phyloP scores from a whole-genome alignment of 2,888 invertebrate species.

The Callinectes sapidus region DNA sequence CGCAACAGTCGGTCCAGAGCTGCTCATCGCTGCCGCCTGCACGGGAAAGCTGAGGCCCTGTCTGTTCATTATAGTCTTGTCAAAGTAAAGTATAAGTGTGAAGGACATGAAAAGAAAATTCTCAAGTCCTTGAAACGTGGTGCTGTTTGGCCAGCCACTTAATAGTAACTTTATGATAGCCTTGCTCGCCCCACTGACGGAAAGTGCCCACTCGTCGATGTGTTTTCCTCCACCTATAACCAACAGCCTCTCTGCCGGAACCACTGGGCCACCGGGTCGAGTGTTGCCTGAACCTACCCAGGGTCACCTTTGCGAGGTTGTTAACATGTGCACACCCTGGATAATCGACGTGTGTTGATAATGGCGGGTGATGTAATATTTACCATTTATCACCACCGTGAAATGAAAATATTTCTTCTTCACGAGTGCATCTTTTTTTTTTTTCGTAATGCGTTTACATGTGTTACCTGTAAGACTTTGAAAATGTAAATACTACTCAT shows the following conservation, averaged over 20 bases:
- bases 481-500: background rate
- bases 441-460: background rate
- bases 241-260: conserved; percentile 15
- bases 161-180: background rate
- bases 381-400: background rate
- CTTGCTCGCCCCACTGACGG: background rate
- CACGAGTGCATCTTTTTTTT: background rate
- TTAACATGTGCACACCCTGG: background rate
- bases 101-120: conserved; percentile 7
- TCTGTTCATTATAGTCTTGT: background rate
- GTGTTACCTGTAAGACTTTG: background rate
- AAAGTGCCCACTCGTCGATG: background rate
- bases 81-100: background rate
- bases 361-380: background rate
- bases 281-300: background rate
- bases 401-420: background rate
- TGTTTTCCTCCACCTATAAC: background rate
- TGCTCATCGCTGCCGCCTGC: background rate
- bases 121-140: background rate
- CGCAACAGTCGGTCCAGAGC: background rate
- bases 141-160: background rate
- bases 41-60: background rate
- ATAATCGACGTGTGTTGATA: background rate
- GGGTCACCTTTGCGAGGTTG: background rate
- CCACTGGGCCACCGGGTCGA: background rate